Base-by-base conservation (phyloP, 2,797 vertebrate species). In the Melanogrammus aeglefinus region DNA sequence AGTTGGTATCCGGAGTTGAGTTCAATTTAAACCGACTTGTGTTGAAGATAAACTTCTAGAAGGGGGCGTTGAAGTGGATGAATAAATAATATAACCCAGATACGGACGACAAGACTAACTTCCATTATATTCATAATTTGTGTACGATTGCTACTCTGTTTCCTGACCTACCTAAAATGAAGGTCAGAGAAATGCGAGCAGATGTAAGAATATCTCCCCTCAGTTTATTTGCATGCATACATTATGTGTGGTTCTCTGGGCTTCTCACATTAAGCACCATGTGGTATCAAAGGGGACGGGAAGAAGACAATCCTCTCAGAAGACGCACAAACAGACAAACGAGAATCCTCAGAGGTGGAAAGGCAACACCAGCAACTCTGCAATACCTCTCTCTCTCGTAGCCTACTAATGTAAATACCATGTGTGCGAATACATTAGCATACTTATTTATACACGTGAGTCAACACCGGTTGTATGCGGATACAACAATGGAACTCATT, bases 161-260 rank as follows among this genome's bases (percentile, higher is more conserved):
- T 47, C 14, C 13, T 47, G 41, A 47, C 41, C 10, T 14, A 47
- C 14, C 10, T 14, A 12, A 47, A 12, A 47, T 47, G 41, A 13
- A 47, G 41, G 41, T 47, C 41, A 84, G 79, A 80, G 82, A 82
- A 81, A 80, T 72, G 77, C 82, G 86, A 82, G 84, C 86, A 90
- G 90, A 87, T 90, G 88, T 88, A 89, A 76, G 78, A 77, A 70
- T 74, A 83, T 71, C 75, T 87, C 87, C 88, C 88, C 77, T 80
- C 82, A 76, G 87, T 82, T 83, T 13, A 47, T n/a, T n/a, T 47
- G 41, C 16, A 14, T 47, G 41, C 4, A 47, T 16, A 47, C 10
- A 16, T 84, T 75, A 27, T 79, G 35, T 69, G 44, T 79, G 75
- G 79, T 79, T 70, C 81, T 81, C 78, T 76, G 77, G 83, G 75